A percentile compares a stretch with the other conserved stretches of the same genome.
Evolutionary conservation across 2,797 vertebrate genomes (phyloP).

Genomic region (Poeciliopsis turneri): DNA sequence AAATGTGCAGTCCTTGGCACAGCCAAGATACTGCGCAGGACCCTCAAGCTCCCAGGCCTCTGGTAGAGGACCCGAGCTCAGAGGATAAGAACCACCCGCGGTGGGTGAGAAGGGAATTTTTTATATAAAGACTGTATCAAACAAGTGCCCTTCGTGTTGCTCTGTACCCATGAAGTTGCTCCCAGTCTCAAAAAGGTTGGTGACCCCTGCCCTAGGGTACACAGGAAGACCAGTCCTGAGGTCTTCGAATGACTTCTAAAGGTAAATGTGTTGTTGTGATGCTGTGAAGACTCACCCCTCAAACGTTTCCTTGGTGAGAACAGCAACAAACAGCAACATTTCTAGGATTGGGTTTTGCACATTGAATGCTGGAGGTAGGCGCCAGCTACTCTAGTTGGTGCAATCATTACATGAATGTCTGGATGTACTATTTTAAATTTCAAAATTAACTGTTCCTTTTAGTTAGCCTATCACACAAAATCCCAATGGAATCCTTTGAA

Average conservation of each 20-base stretch:
- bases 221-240: not conserved
- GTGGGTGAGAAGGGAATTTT: too few relatives aligned
- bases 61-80: too few relatives aligned
- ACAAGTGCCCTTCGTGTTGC: too few relatives aligned
- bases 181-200: too few relatives aligned
- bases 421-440: not conserved
- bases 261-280: not conserved
- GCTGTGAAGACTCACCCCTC: slow-evolving; percentile 71
- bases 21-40: too few relatives aligned
- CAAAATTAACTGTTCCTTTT: not conserved
- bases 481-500: not conserved
- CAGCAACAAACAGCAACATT: slow-evolving; percentile 46
- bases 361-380: not conserved
- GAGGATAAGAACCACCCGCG: too few relatives aligned
- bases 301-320: slow-evolving; percentile 68
- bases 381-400: not conserved
- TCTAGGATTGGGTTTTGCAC: not conserved
- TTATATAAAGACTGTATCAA: too few relatives aligned
- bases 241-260: not conserved
- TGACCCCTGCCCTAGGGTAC: too few relatives aligned
- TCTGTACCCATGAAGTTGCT: too few relatives aligned
- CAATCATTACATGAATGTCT: not conserved
- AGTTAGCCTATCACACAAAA: not conserved
- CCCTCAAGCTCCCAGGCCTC: too few relatives aligned
- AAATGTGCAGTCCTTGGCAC: too few relatives aligned